Evolutionary conservation across 2,113 vertebrate genomes (phyloP).

Genomic region (Larimichthys crocea): DNA sequence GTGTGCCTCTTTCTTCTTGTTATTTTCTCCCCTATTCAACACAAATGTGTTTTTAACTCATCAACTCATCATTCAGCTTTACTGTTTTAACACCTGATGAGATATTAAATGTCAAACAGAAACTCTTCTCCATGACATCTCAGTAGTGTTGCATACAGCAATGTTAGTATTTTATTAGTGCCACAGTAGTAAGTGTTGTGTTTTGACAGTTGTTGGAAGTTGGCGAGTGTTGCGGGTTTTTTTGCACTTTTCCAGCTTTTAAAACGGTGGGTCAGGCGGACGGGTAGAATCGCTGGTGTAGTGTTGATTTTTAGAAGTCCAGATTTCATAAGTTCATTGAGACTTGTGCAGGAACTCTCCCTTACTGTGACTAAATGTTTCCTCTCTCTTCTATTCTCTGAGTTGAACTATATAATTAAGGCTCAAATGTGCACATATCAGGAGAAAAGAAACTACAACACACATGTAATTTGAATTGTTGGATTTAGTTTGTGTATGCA

Average conservation of each 20-base stretch:
- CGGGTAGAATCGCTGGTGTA: neutral
- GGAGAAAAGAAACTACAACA: neutral
- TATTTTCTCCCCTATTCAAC: neutral
- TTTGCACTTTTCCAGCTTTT: neutral
- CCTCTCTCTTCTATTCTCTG: constrained; percentile 11
- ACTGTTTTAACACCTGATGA: neutral
- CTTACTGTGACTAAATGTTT: neutral
- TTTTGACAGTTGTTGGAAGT: neutral
- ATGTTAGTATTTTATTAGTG: neutral
- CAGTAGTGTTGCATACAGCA: neutral
- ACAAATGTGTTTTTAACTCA: neutral
- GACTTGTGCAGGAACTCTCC: neutral
- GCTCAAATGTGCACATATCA: constrained; percentile 1
- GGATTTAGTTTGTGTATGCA: neutral
- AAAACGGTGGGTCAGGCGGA: neutral
- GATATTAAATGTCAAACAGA: neutral
- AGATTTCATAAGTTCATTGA: constrained; percentile 2
- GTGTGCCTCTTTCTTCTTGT: neutral
- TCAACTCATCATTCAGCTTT: neutral
- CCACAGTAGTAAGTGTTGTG: neutral
- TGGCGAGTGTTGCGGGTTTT: neutral
- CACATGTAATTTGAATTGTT: neutral
- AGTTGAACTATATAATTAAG: constrained; percentile 9
- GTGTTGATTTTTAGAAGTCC: neutral
- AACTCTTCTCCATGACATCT: neutral